These are phyloP conservation scores for Fabriciana adippe DNA, from an alignment of 2,888 invertebrate species.

Conservation along the genomic window DNA sequence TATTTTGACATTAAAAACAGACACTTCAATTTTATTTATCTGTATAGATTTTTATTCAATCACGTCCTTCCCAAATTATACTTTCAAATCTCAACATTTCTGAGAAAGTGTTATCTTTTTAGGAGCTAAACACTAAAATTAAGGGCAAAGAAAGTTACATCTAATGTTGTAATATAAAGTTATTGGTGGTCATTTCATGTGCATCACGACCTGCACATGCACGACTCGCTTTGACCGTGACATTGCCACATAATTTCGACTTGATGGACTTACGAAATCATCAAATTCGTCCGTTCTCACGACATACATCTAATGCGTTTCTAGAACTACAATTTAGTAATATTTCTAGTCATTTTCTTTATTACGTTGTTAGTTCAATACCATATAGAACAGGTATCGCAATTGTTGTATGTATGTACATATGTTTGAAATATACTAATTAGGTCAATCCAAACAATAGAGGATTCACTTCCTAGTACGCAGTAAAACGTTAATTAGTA, in stretches of 20 bases:
- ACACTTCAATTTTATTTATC: too few relatives aligned
- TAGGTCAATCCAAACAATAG: constrained; percentile 60
- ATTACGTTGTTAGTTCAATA: neutral
- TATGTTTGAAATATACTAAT: constrained; percentile 41
- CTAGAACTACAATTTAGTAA: neutral
- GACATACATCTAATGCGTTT: constrained; percentile 22
- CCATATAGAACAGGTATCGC: constrained; percentile 3
- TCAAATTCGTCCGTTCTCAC: constrained; percentile 20
- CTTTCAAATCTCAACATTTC: neutral
- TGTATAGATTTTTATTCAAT: too few relatives aligned
- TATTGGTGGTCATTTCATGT: constrained; percentile 59
- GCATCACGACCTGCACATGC: constrained; percentile 67
- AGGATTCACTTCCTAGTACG: constrained; percentile 64
- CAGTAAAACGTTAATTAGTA: constrained; percentile 64
- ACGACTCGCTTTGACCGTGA: constrained; percentile 69
- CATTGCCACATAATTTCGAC: constrained; percentile 67
- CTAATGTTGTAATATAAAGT: constrained; percentile 12
- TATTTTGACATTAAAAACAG: too few relatives aligned
- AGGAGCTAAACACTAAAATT: neutral
- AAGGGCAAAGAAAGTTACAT: constrained; percentile 15
- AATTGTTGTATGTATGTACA: constrained; percentile 10
- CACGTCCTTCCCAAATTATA: neutral
- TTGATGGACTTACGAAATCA: constrained; percentile 55
- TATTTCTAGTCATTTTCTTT: neutral
- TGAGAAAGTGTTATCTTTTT: neutral